Percentiles rank a stretch among this genome's conserved stretches.
Evolutionary conservation across 2,888 invertebrate genomes (phyloP).

Genomic region (Helicoverpa assulta): DNA sequence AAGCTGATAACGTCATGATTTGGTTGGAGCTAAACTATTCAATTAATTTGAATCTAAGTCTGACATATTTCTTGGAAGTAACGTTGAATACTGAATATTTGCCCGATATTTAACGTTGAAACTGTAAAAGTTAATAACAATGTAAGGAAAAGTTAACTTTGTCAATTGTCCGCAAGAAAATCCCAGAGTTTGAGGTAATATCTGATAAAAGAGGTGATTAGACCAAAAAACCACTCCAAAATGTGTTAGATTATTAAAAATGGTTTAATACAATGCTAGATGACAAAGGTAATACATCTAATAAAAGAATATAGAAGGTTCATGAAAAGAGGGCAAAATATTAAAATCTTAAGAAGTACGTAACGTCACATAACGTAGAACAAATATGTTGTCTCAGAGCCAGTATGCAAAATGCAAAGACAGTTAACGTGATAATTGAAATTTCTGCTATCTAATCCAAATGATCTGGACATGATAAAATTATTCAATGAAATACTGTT

Average conservation of each 20-base stretch:
- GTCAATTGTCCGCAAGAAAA: background rate
- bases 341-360: constrained; percentile 25
- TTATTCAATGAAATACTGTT: constrained; percentile 27
- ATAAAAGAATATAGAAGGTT: background rate
- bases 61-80: background rate
- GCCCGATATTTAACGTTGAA: background rate
- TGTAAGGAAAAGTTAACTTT: background rate
- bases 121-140: background rate
- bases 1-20: no score
- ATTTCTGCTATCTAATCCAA: constrained; percentile 34
- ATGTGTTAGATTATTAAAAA: no score
- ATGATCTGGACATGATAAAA: constrained; percentile 32
- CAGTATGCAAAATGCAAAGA: constrained; percentile 43
- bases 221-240: background rate
- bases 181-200: no score
- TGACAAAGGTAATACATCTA: background rate
- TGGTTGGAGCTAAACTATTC: background rate
- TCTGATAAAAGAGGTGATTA: background rate
- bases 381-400: constrained; percentile 47
- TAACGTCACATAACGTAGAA: constrained; percentile 35
- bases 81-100: background rate
- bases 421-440: constrained; percentile 24
- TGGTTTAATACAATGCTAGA: no score
- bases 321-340: background rate
- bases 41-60: background rate